Percentiles rank a stretch among this genome's conserved stretches.
phyloP scores from a whole-genome alignment of 2,888 invertebrate species.

The Unio pictorum region DNA sequence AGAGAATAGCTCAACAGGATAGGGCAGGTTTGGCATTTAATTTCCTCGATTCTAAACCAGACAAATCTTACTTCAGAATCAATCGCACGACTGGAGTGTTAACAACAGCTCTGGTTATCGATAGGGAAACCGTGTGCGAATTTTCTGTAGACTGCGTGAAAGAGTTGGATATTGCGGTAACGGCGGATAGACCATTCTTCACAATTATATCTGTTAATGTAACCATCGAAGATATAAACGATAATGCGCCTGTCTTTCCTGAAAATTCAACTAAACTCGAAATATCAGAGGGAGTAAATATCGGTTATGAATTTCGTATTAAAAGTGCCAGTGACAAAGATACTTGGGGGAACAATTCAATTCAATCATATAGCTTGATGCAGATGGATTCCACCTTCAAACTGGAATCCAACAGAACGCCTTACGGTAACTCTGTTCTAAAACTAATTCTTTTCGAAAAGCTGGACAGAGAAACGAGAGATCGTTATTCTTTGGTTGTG shows the following conservation, averaged over 20 bases:
- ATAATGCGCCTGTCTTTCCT: slow-evolving; percentile 45
- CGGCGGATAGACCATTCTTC: slow-evolving; percentile 13
- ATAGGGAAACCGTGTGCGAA: slow-evolving; percentile 27
- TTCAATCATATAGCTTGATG: slow-evolving; percentile 25
- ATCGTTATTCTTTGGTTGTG: slow-evolving; percentile 25
- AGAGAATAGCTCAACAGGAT: no score
- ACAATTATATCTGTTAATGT: slow-evolving; percentile 39
- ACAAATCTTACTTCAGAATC: slow-evolving; percentile 23
- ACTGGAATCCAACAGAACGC: slow-evolving; percentile 6
- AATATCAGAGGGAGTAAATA: slow-evolving; percentile 24
- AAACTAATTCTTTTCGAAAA: slow-evolving; percentile 22
- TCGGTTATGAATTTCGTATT: slow-evolving; percentile 14
- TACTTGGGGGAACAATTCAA: slow-evolving; percentile 22
- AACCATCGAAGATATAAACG: slow-evolving; percentile 46
- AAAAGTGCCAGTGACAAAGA: slow-evolving; percentile 29
- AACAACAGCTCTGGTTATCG: slow-evolving; percentile 28
- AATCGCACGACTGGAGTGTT: slow-evolving; percentile 18
- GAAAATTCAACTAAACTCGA: slow-evolving; percentile 9
- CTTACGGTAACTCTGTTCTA: slow-evolving; percentile 25
- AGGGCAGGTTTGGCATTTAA: slow-evolving; percentile 4
- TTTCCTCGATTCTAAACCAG: slow-evolving; percentile 5
- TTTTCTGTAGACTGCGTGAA: slow-evolving; percentile 23
- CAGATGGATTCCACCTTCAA: slow-evolving; percentile 24
- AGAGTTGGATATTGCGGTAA: slow-evolving; percentile 17
- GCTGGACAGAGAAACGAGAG: slow-evolving; percentile 35